phyloP scores from a whole-genome alignment of 1,140 invertebrate species.

The Anastrepha ludens region DNA sequence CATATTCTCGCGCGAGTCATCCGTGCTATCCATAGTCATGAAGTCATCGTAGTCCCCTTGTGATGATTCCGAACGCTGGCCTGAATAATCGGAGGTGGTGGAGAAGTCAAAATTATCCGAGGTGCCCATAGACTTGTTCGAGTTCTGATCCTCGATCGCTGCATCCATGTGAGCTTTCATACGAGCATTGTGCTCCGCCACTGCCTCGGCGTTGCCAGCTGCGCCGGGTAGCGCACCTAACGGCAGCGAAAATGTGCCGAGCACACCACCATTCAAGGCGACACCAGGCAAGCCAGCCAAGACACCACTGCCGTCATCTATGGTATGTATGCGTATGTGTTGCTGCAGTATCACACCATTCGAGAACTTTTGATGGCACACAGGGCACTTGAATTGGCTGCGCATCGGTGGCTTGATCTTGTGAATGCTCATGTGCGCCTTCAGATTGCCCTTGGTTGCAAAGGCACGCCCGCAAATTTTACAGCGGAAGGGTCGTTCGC shows the following conservation, averaged over 20 bases:
- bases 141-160: conserved; percentile 67
- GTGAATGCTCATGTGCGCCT: conserved; percentile 99
- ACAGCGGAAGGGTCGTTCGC: conserved; percentile 96
- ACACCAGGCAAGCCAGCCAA: background rate
- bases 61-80: conserved; percentile 70
- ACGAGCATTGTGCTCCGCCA: conserved; percentile 56
- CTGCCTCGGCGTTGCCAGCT: background rate
- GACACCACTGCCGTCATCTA: conserved; percentile 82
- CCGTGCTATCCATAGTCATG: conserved; percentile 73
- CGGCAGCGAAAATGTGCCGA: conserved; percentile 49
- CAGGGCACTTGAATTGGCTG: conserved; percentile 96
- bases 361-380: conserved; percentile 98
- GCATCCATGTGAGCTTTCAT: conserved; percentile 56
- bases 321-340: conserved; percentile 94
- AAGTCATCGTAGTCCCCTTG: conserved; percentile 72
- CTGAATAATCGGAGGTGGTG: conserved; percentile 70
- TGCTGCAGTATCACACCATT: conserved; percentile 96
- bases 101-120: conserved; percentile 72
- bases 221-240: background rate
- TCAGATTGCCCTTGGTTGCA: conserved; percentile 98
- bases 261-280: background rate
- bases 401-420: conserved; percentile 92
- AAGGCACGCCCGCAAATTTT: conserved; percentile 97
- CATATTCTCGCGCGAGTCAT: conserved; percentile 69
- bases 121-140: conserved; percentile 69